Percentiles rank a stretch among this genome's conserved stretches.
These are phyloP conservation scores for Potamarius usumacintae DNA, from an alignment of 2,113 vertebrate genomes.

Conservation along the genomic window DNA sequence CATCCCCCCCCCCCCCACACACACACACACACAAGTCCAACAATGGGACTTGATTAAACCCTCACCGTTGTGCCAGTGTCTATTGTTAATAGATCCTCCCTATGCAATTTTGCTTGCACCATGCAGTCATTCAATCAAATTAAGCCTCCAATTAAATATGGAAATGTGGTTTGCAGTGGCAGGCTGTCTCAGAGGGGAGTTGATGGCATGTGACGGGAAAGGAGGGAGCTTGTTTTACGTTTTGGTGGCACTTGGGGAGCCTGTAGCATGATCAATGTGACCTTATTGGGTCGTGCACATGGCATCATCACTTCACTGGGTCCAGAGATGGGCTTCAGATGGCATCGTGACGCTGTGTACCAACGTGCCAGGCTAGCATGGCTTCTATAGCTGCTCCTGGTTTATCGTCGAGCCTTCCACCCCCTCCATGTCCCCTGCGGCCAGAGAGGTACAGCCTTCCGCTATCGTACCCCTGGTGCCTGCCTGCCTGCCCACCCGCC, in stretches of 20 bases:
- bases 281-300: conserved; percentile 90
- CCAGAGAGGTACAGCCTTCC: conserved; percentile 59
- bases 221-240: conserved; percentile 33
- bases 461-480: conserved; percentile 32
- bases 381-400: conserved; percentile 18
- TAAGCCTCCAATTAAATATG: conserved; percentile 95
- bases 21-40: conserved; percentile 5
- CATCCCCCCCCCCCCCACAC: background rate
- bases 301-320: conserved; percentile 70
- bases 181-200: conserved; percentile 75
- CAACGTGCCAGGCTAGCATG: background rate
- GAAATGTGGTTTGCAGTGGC: conserved; percentile 90
- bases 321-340: conserved; percentile 34
- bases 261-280: conserved; percentile 81
- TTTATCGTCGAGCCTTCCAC: conserved; percentile 41
- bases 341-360: background rate
- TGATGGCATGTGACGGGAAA: conserved; percentile 57
- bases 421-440: conserved; percentile 61
- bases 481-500: conserved; percentile 34
- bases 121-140: conserved; percentile 81
- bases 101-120: conserved; percentile 53
- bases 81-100: conserved; percentile 55
- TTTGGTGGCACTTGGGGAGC: conserved; percentile 14
- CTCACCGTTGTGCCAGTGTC: conserved; percentile 37
- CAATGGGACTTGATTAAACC: conserved; percentile 56